Evolutionary conservation across 2,797 vertebrate species (phyloP), one percentile per base, ranked within the genome.

Genomic region (Karalla daura): DNA sequence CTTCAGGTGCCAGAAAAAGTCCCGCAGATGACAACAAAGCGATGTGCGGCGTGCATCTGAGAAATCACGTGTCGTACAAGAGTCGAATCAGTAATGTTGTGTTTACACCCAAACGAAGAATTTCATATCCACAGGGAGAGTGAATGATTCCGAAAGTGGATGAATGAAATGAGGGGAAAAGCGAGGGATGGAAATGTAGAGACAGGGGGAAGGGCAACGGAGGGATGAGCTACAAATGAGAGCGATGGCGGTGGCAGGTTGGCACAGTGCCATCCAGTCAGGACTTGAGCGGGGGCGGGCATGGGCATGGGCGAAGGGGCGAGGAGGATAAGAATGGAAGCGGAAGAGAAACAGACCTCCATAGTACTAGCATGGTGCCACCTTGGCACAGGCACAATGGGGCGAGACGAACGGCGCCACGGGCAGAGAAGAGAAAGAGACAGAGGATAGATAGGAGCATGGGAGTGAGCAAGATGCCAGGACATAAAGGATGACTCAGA

Each of bases 181-280:
- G 85, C 86, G 81, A 86, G 80, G 78, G 74, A 88, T 81, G 81
- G 78, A 79, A 84, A 85, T 74, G 46, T 88, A 86, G 89, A 90
- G 89, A 86, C 90, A 91, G 93, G 94, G 93, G 93, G 95, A 94
- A 92, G 94, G 94, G 93, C 94, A 93, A 93, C 87, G 44, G 88
- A 93, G 89, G 88, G 93, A 94, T 94, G 95, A 95, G 95, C 95
- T 90, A 95, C 96, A 96, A 96, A 97, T 96, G 96, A 95, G 96
- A 96, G 95, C 95, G 95, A 95, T 96, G 96, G 96, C 92, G 91
- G 90, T 89, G 91, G 89, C 90, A 94, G 95, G 96, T 95, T 99
- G 98, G 98, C 97, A 98, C 97, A 33, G 95, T 99, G 97, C 97
- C 98, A 99, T 98, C 97, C 97, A 99, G 96, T 99, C 97, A 98